Conservation (phyloP, 2,797 vertebrate genomes). For the Alauda arvensis region DNA sequence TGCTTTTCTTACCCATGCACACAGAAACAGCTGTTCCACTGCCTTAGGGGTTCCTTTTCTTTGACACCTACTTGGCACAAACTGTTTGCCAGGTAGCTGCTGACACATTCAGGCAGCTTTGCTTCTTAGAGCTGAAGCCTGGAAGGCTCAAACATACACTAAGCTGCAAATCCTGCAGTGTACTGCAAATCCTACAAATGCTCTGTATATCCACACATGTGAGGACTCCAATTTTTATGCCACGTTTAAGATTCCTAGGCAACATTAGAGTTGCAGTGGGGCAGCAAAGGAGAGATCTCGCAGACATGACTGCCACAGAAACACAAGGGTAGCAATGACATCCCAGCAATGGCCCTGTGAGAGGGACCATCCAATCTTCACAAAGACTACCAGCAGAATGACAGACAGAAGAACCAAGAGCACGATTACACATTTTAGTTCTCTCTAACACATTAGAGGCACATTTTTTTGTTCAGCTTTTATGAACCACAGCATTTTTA, state of each 20-base stretch:
- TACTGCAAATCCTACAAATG: not conserved
- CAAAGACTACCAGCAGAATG: not conserved
- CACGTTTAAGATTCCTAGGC: not conserved
- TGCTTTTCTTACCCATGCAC: not conserved
- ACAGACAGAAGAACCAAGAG: not conserved
- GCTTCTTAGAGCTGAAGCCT: not conserved
- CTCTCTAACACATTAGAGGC: not conserved
- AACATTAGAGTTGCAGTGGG: not conserved
- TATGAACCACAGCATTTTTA: not conserved
- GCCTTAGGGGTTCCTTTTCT: slow-evolving; percentile 12
- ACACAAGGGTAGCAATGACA: not conserved
- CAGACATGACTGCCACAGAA: not conserved
- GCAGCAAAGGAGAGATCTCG: not conserved
- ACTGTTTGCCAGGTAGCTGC: not conserved
- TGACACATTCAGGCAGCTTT: not conserved
- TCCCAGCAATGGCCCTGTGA: not conserved
- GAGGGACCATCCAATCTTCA: not conserved
- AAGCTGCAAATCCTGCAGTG: not conserved
- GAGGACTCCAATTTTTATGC: not conserved
- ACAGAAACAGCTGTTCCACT: not conserved
- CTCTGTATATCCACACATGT: not conserved
- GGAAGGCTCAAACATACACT: not conserved
- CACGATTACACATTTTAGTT: not conserved
- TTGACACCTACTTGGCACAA: slow-evolving; percentile 16
- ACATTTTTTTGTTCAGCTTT: not conserved